phyloP scores from a whole-genome alignment of 37 sponge, comb jelly and placozoan species.

The Lycopodina hypogea region DNA sequence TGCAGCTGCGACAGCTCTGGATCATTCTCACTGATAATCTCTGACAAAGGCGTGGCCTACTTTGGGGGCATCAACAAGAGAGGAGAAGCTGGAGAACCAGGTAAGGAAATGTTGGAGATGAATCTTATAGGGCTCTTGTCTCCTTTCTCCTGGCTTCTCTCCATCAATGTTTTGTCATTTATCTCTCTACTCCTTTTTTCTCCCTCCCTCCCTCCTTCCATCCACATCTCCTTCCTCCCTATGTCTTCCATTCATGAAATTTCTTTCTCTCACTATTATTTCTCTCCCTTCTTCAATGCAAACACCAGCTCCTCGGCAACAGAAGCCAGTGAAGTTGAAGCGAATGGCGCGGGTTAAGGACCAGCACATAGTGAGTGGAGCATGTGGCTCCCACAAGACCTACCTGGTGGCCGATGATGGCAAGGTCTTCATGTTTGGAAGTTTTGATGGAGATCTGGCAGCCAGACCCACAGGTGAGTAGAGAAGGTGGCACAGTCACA shows the following conservation, averaged over 20 bases:
- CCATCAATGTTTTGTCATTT: not conserved
- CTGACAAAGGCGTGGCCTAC: slow-evolving; percentile 72
- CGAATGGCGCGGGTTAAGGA: slow-evolving; percentile 62
- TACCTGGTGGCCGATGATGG: slow-evolving; percentile 79
- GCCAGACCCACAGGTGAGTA: slow-evolving; percentile 58
- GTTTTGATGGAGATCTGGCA: slow-evolving; percentile 50
- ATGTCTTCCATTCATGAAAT: not conserved
- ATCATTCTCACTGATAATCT: slow-evolving; percentile 54
- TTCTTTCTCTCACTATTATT: not conserved
- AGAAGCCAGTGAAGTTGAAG: slow-evolving; percentile 48
- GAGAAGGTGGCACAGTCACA: not conserved
- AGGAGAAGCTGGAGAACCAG: slow-evolving; percentile 70
- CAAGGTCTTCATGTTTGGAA: slow-evolving; percentile 87
- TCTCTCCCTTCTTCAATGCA: not conserved
- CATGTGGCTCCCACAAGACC: slow-evolving; percentile 47
- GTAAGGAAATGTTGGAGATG: slow-evolving; percentile 29
- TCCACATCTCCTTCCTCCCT: not conserved
- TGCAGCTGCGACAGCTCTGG: slow-evolving; percentile 56
- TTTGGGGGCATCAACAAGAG: slow-evolving; percentile 75
- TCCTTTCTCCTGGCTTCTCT: not conserved
- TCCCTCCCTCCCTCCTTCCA: not conserved
- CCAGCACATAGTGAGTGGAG: slow-evolving; percentile 43
- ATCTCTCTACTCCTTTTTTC: not conserved
- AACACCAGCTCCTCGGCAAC: slow-evolving; percentile 30
- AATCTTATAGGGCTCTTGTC: not conserved